These are phyloP conservation scores for Heterocephalus glaber DNA, from an alignment of 2,113 vertebrate species.

Conservation along the genomic window DNA sequence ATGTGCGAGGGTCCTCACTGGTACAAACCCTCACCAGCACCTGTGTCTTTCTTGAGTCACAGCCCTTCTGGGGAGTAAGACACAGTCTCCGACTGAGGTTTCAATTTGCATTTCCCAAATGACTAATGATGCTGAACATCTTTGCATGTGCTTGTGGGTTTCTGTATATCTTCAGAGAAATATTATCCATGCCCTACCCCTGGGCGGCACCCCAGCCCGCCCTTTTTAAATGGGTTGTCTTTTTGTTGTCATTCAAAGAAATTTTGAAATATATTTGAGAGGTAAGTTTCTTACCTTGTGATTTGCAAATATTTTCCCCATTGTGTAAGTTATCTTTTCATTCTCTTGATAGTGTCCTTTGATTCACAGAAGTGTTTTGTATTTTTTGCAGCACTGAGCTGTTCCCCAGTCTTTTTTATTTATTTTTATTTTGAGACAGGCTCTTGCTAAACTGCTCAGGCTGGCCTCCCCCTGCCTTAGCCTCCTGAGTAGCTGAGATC, in stretches of 20 bases:
- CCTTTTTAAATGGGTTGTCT: neutral
- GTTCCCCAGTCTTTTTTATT: neutral
- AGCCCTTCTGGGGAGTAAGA: neutral
- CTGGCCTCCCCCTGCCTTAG: neutral
- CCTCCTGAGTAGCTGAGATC: neutral
- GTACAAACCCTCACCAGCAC: neutral
- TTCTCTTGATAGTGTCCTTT: neutral
- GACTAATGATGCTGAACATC: neutral
- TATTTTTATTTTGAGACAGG: neutral
- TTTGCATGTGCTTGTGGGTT: neutral
- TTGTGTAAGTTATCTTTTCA: neutral
- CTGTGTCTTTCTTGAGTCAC: accelerated
- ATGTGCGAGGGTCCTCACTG: neutral
- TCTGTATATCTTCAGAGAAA: neutral
- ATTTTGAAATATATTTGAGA: neutral
- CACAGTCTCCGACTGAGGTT: accelerated
- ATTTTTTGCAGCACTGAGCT: neutral
- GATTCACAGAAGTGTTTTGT: neutral
- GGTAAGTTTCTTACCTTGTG: neutral
- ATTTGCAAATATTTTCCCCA: neutral
- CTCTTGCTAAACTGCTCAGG: neutral
- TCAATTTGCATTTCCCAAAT: neutral
- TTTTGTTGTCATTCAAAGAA: neutral
- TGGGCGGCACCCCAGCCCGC: neutral
- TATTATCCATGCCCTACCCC: neutral